A percentile compares a stretch with the other conserved stretches of the same genome.
Evolutionary conservation across 1,140 invertebrate species (phyloP).

Genomic region (Drosophila sp.): DNA sequence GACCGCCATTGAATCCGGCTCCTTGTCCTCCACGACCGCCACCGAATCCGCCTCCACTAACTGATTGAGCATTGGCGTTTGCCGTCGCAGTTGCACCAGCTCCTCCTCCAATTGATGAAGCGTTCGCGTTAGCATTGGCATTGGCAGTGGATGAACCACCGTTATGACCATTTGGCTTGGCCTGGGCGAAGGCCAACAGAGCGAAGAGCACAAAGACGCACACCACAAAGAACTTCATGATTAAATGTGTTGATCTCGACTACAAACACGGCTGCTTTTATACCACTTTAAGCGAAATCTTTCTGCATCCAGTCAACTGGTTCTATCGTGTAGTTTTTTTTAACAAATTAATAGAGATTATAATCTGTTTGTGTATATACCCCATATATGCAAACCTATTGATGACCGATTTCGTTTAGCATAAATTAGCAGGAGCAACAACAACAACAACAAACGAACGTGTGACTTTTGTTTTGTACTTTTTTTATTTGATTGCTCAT

Average conservation of each 20-base stretch:
- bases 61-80: background rate
- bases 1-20: background rate
- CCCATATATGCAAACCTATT: background rate
- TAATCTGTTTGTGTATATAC: slow-evolving; percentile 5
- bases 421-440: slow-evolving; percentile 8
- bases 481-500: slow-evolving; percentile 5
- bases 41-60: no score
- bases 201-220: slow-evolving; percentile 19
- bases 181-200: slow-evolving; percentile 8
- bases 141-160: background rate
- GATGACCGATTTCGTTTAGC: slow-evolving; percentile 21
- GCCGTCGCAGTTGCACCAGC: slow-evolving; percentile 26
- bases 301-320: slow-evolving; percentile 21
- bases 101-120: background rate
- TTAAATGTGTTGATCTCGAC: slow-evolving; percentile 36
- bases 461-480: slow-evolving; percentile 3
- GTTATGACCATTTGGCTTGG: background rate
- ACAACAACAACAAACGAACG: background rate
- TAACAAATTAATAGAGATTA: slow-evolving; percentile 17
- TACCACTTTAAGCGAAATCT: slow-evolving; percentile 12
- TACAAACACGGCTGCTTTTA: slow-evolving; percentile 35
- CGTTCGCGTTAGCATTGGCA: slow-evolving; percentile 1
- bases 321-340: slow-evolving; percentile 12
- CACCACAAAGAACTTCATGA: slow-evolving; percentile 38
- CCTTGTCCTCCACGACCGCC: background rate